Evolutionary conservation across 2,888 invertebrate genomes (phyloP).

Genomic region (Caenorhabditis doughertyi): DNA sequence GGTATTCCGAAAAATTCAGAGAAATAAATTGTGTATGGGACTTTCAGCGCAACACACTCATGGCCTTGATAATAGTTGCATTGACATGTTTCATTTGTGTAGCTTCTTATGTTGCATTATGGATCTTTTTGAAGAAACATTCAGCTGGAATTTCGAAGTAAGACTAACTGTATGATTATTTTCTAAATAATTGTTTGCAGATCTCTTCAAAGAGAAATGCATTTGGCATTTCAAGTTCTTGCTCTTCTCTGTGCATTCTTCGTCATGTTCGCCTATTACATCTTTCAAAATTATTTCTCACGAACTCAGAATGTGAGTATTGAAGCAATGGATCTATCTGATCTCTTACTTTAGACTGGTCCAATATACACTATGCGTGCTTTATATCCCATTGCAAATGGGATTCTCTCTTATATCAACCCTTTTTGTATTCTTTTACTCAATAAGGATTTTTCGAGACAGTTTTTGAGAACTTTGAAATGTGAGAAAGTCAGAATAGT

Average conservation of each 20-base stretch:
- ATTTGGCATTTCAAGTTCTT: constrained; percentile 51
- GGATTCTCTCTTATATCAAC: constrained; percentile 61
- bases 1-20: not conserved
- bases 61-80: constrained; percentile 46
- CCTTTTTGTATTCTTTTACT: constrained; percentile 51
- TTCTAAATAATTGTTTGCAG: constrained; percentile 22
- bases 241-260: constrained; percentile 57
- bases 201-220: constrained; percentile 48
- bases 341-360: constrained; percentile 32
- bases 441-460: constrained; percentile 43
- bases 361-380: constrained; percentile 58
- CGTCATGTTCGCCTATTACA: constrained; percentile 50
- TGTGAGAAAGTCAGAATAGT: constrained; percentile 41
- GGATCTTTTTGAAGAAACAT: constrained; percentile 35
- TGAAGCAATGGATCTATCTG: not conserved
- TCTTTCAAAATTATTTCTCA: constrained; percentile 49
- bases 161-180: too few relatives aligned
- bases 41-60: constrained; percentile 60
- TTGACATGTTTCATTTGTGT: constrained; percentile 44
- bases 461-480: constrained; percentile 43
- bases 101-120: constrained; percentile 32
- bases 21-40: too few relatives aligned
- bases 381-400: constrained; percentile 55
- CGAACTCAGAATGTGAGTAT: constrained; percentile 46
- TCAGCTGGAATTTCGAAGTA: constrained; percentile 31